Percentiles rank a stretch among this genome's conserved stretches.
phyloP scores from a whole-genome alignment of 35 echinoderm and acorn worm genomes.

The Ophiothrix spiculata region DNA sequence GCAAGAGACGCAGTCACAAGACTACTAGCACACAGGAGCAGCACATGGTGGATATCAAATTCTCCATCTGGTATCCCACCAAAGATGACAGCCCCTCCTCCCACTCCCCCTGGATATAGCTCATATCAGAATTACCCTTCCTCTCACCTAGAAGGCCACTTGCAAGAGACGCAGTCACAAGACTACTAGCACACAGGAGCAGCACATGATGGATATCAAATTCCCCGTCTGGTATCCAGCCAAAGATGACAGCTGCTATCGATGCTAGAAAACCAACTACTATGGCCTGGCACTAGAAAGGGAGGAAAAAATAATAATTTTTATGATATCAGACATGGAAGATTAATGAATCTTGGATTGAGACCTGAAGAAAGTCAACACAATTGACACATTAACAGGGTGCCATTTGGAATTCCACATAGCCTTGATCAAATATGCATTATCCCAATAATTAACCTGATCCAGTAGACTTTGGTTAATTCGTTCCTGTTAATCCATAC shows the following conservation, averaged over 20 bases:
- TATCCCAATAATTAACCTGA: too few species aligned
- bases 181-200: slow-evolving; percentile 91
- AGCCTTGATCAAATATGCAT: too few species aligned
- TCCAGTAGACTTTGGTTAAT: too few species aligned
- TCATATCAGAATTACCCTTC: background rate
- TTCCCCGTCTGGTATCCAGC: slow-evolving; percentile 96
- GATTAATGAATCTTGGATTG: too few species aligned
- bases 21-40: slow-evolving; percentile 84
- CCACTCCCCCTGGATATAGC: too few species aligned
- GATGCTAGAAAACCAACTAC: slow-evolving; percentile 90
- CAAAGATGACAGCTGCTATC: slow-evolving; percentile 76
- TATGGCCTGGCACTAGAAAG: slow-evolving; percentile 79
- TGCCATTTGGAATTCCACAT: too few species aligned
- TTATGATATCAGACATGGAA: too few species aligned
- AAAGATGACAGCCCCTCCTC: slow-evolving; percentile 60
- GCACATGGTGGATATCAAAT: slow-evolving; percentile 55
- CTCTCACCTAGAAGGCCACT: slow-evolving; percentile 86
- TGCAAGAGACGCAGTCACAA: slow-evolving; percentile 88
- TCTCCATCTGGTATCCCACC: slow-evolving; percentile 85
- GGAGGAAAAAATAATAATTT: slow-evolving; percentile 14
- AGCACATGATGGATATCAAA: slow-evolving; percentile 75
- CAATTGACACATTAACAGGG: too few species aligned
- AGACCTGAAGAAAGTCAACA: too few species aligned
- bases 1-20: slow-evolving; percentile 75
- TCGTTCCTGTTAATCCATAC: too few species aligned